Conservation (phyloP, 1,140 invertebrate genomes). For the Leptopilina boulardi region DNA sequence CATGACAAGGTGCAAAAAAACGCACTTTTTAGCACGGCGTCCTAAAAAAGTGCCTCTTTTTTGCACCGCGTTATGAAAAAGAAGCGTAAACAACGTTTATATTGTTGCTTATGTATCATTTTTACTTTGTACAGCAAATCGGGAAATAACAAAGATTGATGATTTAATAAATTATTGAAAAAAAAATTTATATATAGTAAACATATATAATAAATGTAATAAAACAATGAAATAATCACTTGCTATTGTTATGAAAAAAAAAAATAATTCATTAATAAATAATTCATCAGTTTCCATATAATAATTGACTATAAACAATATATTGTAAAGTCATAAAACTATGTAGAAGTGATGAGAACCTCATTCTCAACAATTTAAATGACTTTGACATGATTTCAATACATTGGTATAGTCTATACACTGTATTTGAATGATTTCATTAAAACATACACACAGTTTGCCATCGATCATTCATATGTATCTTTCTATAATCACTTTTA, state of each 20-base stretch:
- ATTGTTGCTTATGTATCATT: too few relatives aligned
- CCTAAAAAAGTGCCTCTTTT: too few relatives aligned
- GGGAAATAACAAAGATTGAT: neutral
- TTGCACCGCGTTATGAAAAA: too few relatives aligned
- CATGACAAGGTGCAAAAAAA: too few relatives aligned
- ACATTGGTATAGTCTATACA: neutral
- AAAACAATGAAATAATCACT: neutral
- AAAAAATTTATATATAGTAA: neutral
- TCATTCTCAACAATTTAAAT: slow-evolving; percentile 10
- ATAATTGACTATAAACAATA: slow-evolving; percentile 10
- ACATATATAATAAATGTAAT: neutral
- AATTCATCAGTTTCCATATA: slow-evolving; percentile 3
- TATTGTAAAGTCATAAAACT: neutral
- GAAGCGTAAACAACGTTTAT: too few relatives aligned
- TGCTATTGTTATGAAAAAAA: too few relatives aligned
- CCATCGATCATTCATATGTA: neutral
- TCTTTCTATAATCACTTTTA: slow-evolving; percentile 8
- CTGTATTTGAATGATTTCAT: neutral
- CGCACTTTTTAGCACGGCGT: too few relatives aligned
- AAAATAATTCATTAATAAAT: slow-evolving; percentile 13
- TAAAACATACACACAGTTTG: neutral
- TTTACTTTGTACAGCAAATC: too few relatives aligned
- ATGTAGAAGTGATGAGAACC: neutral
- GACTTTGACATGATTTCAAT: slow-evolving; percentile 19
- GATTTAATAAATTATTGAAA: neutral